These are phyloP conservation scores for Tupiocoris notatus DNA, from an alignment of 2,888 invertebrate species.

Conservation along the genomic window DNA sequence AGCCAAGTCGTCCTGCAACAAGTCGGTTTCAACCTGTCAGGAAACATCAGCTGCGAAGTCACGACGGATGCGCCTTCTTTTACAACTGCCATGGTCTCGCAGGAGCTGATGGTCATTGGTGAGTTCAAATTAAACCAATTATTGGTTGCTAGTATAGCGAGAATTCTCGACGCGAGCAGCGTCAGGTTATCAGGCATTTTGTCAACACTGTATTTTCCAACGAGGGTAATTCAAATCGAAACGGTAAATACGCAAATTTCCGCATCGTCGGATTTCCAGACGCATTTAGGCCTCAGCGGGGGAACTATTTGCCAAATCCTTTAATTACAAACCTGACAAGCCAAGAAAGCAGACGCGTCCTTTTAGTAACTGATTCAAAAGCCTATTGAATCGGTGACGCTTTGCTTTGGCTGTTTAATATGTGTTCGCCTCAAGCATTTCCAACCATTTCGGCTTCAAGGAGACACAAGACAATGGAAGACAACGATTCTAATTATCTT, in stretches of 20 bases:
- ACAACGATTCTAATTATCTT: neutral
- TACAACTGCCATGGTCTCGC: constrained; percentile 50
- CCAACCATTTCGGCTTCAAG: neutral
- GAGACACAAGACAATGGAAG: neutral
- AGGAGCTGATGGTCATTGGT: constrained; percentile 72
- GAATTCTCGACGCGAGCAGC: neutral
- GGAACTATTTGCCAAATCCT: no score
- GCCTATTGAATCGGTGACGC: no score
- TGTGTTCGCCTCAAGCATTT: neutral
- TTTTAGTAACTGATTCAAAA: no score
- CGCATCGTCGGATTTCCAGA: no score
- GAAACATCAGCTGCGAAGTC: constrained; percentile 53
- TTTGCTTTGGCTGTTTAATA: no score
- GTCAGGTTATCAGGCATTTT: no score
- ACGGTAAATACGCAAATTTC: no score
- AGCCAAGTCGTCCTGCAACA: constrained; percentile 52
- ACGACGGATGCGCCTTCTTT: constrained; percentile 52
- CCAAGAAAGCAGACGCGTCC: no score
- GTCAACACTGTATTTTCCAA: no score
- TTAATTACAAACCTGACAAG: no score
- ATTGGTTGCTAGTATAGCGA: neutral
- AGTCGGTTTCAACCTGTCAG: constrained; percentile 52
- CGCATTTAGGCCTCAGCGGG: no score
- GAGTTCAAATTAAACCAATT: constrained; percentile 56
- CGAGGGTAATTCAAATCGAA: no score